Evolutionary conservation across 2,888 invertebrate genomes (phyloP).

Genomic region (Laspeyria flexula): DNA sequence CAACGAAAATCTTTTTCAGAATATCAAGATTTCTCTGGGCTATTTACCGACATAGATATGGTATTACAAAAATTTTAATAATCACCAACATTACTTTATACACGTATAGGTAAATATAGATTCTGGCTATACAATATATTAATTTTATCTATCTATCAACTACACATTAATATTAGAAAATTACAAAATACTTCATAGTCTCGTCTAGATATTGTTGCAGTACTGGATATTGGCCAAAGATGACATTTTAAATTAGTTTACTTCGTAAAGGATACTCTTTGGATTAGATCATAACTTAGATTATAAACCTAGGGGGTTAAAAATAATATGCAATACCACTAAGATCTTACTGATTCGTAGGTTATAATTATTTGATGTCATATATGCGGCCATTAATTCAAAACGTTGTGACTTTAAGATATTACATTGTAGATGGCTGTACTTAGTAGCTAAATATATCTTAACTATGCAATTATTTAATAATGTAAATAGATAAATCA

Average conservation of each 20-base stretch:
- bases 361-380: background rate
- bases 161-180: background rate
- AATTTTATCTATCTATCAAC: too few species aligned
- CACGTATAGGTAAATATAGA: too few species aligned
- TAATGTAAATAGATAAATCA: too few species aligned
- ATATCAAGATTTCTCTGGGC: too few species aligned
- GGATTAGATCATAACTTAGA: conserved; percentile 1
- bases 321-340: background rate
- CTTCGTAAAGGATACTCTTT: background rate
- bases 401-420: background rate
- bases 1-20: too few species aligned
- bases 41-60: too few species aligned
- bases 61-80: too few species aligned
- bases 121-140: too few species aligned
- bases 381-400: background rate
- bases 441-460: too few species aligned
- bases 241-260: conserved; percentile 24
- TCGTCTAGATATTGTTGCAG: background rate
- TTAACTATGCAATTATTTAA: too few species aligned
- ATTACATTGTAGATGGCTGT: too few species aligned
- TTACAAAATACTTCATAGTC: background rate
- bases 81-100: too few species aligned
- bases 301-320: background rate
- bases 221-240: conserved; percentile 3
- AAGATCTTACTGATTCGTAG: background rate